Conservation (phyloP, 1,140 invertebrate genomes). For the Magallana gigas region DNA sequence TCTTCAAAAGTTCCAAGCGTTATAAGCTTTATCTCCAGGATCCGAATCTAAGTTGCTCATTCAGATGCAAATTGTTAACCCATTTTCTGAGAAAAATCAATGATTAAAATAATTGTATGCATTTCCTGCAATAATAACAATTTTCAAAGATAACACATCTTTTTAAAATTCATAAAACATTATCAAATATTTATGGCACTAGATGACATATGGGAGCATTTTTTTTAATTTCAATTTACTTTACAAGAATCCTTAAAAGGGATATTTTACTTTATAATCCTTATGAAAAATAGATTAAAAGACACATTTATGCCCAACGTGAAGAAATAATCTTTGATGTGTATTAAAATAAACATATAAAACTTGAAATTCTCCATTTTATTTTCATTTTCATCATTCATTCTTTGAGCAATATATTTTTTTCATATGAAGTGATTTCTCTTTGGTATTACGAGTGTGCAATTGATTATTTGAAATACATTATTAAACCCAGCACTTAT, state of each 20-base stretch:
- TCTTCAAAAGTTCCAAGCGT: too few relatives aligned
- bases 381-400: slow-evolving; percentile 19
- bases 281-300: slow-evolving; percentile 33
- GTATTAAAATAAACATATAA: slow-evolving; percentile 21
- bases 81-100: not conserved
- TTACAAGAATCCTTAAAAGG: not conserved
- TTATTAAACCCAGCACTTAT: slow-evolving; percentile 3
- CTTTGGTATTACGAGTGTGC: too few relatives aligned
- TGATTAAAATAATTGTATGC: not conserved
- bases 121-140: not conserved
- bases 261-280: not conserved
- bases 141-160: not conserved
- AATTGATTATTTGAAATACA: not conserved
- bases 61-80: not conserved
- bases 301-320: not conserved
- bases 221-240: slow-evolving; percentile 1
- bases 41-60: not conserved
- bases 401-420: slow-evolving; percentile 21
- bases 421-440: not conserved
- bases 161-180: slow-evolving; percentile 19
- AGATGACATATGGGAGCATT: not conserved
- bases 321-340: slow-evolving; percentile 29
- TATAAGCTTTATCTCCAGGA: too few relatives aligned
- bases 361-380: not conserved
- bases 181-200: slow-evolving; percentile 14